Percentiles rank a stretch among this genome's conserved stretches.
Conservation (phyloP, 2,113 vertebrate species). For the Apteryx mantelli region DNA sequence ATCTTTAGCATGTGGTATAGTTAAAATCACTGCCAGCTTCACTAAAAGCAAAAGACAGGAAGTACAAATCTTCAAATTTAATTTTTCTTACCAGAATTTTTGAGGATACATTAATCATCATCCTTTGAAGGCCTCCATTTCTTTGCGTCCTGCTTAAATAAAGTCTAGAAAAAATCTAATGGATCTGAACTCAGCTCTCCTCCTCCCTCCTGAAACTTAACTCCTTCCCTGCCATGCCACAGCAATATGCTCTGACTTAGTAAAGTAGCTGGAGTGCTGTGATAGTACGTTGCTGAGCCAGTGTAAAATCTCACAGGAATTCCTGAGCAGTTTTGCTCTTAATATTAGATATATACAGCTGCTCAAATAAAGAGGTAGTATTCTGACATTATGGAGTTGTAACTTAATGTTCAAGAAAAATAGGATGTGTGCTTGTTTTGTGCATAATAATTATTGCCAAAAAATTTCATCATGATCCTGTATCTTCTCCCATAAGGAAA, state of each 20-base stretch:
- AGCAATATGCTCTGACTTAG: not conserved
- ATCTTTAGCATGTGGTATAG: not conserved
- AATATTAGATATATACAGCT: not conserved
- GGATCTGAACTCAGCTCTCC: not conserved
- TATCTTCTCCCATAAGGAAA: not conserved
- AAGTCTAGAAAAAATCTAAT: not conserved
- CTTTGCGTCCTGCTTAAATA: not conserved
- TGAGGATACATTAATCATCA: not conserved
- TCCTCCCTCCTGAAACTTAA: not conserved
- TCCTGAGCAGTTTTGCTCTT: not conserved
- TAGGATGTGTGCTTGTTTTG: not conserved
- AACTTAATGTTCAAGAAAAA: not conserved
- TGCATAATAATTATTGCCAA: not conserved
- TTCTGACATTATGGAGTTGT: not conserved
- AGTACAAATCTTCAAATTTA: not conserved
- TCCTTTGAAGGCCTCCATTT: not conserved
- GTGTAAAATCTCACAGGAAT: not conserved
- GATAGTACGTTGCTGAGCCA: not conserved
- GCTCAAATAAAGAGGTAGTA: not conserved
- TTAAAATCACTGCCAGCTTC: not conserved
- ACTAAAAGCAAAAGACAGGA: not conserved
- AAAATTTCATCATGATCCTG: not conserved
- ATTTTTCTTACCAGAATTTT: slow-evolving; percentile 1
- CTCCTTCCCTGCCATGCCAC: not conserved
- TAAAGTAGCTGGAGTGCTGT: slow-evolving; percentile 2